Percentiles rank a stretch among this genome's conserved stretches.
Conservation (phyloP, 2,113 vertebrate genomes). For the Rhizomys pruinosus region DNA sequence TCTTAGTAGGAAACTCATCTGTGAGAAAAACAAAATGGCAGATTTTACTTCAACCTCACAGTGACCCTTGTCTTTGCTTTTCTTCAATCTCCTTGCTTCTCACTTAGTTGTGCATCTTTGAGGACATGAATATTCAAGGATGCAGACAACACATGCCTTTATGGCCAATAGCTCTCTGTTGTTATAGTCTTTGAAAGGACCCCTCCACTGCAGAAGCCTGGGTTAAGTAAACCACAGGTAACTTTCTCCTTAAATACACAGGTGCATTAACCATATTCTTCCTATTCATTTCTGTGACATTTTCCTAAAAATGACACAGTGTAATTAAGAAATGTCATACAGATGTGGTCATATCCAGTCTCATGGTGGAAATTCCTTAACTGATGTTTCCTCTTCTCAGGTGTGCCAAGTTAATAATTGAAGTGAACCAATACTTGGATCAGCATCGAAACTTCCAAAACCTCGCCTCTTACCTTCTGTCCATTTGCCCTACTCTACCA, state of each 20-base stretch:
- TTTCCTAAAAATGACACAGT: not conserved
- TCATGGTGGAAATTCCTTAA: not conserved
- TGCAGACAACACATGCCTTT: rapidly evolving
- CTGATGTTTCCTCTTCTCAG: no score
- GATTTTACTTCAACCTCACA: not conserved
- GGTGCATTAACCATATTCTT: not conserved
- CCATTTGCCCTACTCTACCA: not conserved
- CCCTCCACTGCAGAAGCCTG: not conserved
- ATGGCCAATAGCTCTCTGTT: not conserved
- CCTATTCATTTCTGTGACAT: not conserved
- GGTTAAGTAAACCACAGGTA: not conserved
- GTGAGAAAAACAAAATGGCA: not conserved
- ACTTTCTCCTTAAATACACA: not conserved
- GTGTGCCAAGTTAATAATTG: no score
- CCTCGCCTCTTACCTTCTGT: not conserved
- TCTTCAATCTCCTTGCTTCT: not conserved
- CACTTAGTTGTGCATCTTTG: not conserved
- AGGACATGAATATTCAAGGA: not conserved
- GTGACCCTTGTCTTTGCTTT: not conserved
- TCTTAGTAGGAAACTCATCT: not conserved
- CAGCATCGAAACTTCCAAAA: not conserved
- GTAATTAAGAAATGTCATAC: not conserved
- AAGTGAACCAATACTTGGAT: no score
- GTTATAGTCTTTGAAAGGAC: not conserved
- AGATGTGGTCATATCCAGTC: no score